These are phyloP conservation scores for Columba janthina DNA, from an alignment of 2,113 vertebrate genomes.

Conservation along the genomic window DNA sequence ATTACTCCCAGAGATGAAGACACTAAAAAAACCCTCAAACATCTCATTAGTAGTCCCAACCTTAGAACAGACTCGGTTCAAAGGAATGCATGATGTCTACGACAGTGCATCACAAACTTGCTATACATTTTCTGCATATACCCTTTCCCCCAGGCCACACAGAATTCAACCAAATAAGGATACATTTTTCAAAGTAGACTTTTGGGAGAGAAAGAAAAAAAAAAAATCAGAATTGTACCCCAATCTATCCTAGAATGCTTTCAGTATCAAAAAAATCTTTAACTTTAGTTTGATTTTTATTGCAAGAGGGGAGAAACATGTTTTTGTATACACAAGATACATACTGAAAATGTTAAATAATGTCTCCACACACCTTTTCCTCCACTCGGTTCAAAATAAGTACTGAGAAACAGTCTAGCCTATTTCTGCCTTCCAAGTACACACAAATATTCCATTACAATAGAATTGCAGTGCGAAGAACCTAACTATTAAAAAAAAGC, in stretches of 20 bases:
- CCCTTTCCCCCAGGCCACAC: not conserved
- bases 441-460: not conserved
- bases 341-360: not conserved
- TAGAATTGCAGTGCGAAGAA: not conserved
- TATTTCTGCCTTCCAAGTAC: not conserved
- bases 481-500: not conserved
- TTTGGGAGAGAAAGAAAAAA: not conserved
- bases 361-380: too few relatives aligned
- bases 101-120: not conserved
- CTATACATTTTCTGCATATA: not conserved
- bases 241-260: not conserved
- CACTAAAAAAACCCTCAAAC: not conserved
- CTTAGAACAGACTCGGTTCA: not conserved
- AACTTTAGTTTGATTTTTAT: not conserved
- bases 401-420: not conserved
- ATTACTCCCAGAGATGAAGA: not conserved
- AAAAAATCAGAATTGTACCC: not conserved
- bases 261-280: constrained; percentile 4
- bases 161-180: not conserved
- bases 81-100: not conserved
- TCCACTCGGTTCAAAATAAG: not conserved
- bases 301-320: not conserved
- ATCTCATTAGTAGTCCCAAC: not conserved
- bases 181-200: not conserved
- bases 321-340: not conserved